Conservation (phyloP, 1,140 invertebrate genomes). For the Hycleus cichorii region DNA sequence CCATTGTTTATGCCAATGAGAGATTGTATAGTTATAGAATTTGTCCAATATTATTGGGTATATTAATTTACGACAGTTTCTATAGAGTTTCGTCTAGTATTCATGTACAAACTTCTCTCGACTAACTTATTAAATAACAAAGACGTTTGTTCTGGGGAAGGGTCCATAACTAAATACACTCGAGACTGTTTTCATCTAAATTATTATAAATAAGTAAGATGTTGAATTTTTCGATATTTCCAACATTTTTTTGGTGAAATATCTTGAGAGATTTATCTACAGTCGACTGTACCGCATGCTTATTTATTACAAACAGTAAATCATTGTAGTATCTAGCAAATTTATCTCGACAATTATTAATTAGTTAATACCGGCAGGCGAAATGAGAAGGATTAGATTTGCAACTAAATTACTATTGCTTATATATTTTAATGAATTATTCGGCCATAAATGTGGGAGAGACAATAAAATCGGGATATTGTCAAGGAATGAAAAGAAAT, state of each 20-base stretch:
- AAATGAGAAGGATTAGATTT: conserved; percentile 5
- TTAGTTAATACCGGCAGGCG: conserved; percentile 22
- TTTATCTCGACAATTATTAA: conserved; percentile 32
- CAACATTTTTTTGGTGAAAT: conserved; percentile 8
- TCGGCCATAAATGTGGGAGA: neutral
- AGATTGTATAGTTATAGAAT: too few relatives aligned
- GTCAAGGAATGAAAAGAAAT: too few relatives aligned
- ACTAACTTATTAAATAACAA: conserved; percentile 9
- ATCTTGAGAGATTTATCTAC: conserved; percentile 20
- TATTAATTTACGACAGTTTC: conserved; percentile 15
- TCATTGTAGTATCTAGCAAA: conserved; percentile 26
- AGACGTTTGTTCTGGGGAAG: conserved; percentile 8
- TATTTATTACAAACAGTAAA: conserved; percentile 27
- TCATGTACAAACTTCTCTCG: conserved; percentile 2
- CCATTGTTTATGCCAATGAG: too few relatives aligned
- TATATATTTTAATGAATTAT: conserved; percentile 15
- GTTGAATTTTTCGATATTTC: neutral
- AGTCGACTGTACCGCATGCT: conserved; percentile 19
- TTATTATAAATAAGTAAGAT: too few relatives aligned
- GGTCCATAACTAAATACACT: neutral
- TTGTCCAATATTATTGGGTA: conserved; percentile 6
- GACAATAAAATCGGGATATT: too few relatives aligned
- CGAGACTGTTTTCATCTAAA: too few relatives aligned
- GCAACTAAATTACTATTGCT: conserved; percentile 18
- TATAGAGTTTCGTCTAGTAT: conserved; percentile 7